phyloP scores from a whole-genome alignment of 2,888 invertebrate genomes.

The Tetranychus piercei region DNA sequence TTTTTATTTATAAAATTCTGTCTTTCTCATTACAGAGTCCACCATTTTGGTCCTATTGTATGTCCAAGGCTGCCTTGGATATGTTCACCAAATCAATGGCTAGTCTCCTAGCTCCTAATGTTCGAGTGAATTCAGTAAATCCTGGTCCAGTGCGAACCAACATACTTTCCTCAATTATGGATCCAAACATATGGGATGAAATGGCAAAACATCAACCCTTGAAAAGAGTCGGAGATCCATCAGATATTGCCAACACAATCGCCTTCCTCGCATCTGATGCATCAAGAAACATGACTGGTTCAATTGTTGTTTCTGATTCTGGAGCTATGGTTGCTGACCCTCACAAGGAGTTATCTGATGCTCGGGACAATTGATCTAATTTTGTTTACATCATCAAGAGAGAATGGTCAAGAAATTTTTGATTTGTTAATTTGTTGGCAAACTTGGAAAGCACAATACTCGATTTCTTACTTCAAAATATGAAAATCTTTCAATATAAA shows the following conservation, averaged over 20 bases:
- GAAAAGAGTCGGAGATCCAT: background rate
- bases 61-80: constrained; percentile 12
- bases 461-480: no score
- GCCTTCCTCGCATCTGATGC: constrained; percentile 4
- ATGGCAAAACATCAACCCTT: background rate
- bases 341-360: no score
- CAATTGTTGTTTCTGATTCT: constrained; percentile 8
- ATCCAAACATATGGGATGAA: background rate
- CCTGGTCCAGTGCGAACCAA: constrained; percentile 10
- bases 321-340: background rate
- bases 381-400: no score
- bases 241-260: constrained; percentile 7
- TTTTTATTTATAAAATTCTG: no score
- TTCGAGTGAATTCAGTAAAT: constrained; percentile 13
- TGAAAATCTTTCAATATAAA: no score
- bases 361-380: no score
- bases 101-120: background rate
- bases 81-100: constrained; percentile 10
- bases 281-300: constrained; percentile 10
- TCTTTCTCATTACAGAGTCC: background rate
- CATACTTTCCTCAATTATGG: background rate
- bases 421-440: no score
- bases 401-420: no score
- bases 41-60: constrained; percentile 3
- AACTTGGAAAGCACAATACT: no score